phyloP scores from a whole-genome alignment of 2,113 vertebrate genomes.

The Hystrix brachyura region DNA sequence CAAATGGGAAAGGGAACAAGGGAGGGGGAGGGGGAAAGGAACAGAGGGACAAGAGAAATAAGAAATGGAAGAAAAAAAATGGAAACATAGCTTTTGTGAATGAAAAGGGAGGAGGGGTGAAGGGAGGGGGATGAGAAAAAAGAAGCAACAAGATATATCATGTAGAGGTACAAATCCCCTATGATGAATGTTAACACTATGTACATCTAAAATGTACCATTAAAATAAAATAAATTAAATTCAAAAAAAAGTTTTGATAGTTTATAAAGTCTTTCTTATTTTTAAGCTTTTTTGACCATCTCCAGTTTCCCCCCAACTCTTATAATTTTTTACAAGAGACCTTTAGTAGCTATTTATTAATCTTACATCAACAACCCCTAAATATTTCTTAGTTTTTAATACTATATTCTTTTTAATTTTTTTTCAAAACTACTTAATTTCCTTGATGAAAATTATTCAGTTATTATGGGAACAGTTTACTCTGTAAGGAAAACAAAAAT shows the following conservation, averaged over 20 bases:
- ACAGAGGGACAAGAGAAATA: too few species aligned
- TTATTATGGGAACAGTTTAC: neutral
- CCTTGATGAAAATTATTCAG: slow-evolving; percentile 37
- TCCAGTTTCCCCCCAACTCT: neutral
- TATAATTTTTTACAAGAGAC: slow-evolving; percentile 1
- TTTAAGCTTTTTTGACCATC: neutral
- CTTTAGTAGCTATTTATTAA: neutral
- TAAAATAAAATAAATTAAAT: too few species aligned
- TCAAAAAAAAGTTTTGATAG: neutral
- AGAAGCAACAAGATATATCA: too few species aligned
- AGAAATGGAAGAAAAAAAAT: too few species aligned
- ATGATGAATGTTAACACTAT: too few species aligned
- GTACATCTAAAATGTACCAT: too few species aligned
- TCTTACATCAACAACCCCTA: neutral
- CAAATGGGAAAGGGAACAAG: too few species aligned
- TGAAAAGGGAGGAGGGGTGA: too few species aligned
- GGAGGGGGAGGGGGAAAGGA: too few species aligned
- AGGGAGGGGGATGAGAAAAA: too few species aligned
- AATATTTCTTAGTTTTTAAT: slow-evolving; percentile 39
- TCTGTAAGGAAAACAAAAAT: slow-evolving; percentile 9
- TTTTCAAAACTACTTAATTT: slow-evolving; percentile 39
- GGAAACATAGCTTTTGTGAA: too few species aligned
- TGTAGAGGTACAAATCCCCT: too few species aligned
- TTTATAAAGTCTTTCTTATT: neutral
- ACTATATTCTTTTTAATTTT: neutral